Base-by-base conservation (phyloP, 2,797 vertebrate species). In the Sparidentex hasta region DNA sequence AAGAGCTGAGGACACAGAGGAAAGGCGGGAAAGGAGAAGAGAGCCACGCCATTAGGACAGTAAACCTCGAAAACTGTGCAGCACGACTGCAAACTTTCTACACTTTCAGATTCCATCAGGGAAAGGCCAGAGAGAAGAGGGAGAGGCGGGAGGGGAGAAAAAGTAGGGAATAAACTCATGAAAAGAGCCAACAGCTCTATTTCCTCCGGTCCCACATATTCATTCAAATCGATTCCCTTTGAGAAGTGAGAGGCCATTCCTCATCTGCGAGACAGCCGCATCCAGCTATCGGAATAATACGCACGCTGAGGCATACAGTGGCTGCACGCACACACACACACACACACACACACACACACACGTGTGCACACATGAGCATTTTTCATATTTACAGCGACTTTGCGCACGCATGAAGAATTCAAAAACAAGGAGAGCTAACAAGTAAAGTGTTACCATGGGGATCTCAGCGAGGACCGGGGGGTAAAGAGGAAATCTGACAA, bases 141-240 rank as follows among this genome's bases (percentile, higher is more conserved):
- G 50, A 38, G 48, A 74, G 21, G 25, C 46, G 29, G 46, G 72
- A 18, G n/a, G 2, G 3, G 14, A n/a, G 20, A 5, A n/a, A 71
- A 21, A 20, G 44, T 38, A 61, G 66, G 18, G 68, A 74, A 85
- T 73, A 48, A 29, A 75, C 61, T 86, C 55, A 74, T 46, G 74
- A 81, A 87, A 55, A 55, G 61, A 63, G 65, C 74, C 78, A 86
- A 89, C 85, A 63, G 69, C 83, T 90, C 65, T 59, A 83, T 92
- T 90, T 90, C 83, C 82, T 82, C 56, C 44, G 44, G 80, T 76
- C 64, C 67, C 69, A 74, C 73, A 75, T 81, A 83, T 92, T 91
- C 89, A 88, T 88, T 88, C 71, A 85, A 90, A 93, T 90, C 74
- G 80, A 91, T 89, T 92, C 86, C 77, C 87, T 89, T 81, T 88